Percentiles rank a stretch among this genome's conserved stretches.
phyloP scores from a whole-genome alignment of 2,888 invertebrate genomes.

The Kryphioiulus occultus region DNA sequence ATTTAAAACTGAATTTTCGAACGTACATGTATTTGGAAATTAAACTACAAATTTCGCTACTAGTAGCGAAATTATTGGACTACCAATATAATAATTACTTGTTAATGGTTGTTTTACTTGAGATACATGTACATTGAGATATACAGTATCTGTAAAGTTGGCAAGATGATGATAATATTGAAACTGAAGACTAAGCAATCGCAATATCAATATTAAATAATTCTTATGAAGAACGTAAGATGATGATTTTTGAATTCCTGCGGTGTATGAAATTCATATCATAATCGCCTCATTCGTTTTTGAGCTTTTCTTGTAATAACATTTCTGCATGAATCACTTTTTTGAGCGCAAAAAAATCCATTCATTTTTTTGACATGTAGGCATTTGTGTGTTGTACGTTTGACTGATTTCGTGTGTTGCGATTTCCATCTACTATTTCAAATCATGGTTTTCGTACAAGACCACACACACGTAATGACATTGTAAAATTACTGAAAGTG shows the following conservation, averaged over 20 bases:
- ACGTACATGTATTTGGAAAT: no score
- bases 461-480: slow-evolving; percentile 26
- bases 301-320: background rate
- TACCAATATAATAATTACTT: no score
- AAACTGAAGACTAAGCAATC: no score
- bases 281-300: background rate
- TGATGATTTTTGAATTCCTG: background rate
- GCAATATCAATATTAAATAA: no score
- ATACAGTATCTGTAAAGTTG: no score
- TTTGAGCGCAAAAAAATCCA: background rate
- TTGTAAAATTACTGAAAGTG: slow-evolving; percentile 18
- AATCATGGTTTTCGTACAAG: slow-evolving; percentile 33
- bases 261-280: background rate
- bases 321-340: background rate
- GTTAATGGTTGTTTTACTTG: no score
- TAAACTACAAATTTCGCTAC: no score
- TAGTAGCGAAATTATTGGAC: no score
- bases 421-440: slow-evolving; percentile 1
- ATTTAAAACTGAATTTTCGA: no score
- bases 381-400: slow-evolving; percentile 25
- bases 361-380: slow-evolving; percentile 10
- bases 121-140: no score
- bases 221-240: background rate
- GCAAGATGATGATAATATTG: no score
- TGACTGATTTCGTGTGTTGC: slow-evolving; percentile 35